Conservation (phyloP, 2,888 invertebrate genomes). For the Drosophila prostipennis region DNA sequence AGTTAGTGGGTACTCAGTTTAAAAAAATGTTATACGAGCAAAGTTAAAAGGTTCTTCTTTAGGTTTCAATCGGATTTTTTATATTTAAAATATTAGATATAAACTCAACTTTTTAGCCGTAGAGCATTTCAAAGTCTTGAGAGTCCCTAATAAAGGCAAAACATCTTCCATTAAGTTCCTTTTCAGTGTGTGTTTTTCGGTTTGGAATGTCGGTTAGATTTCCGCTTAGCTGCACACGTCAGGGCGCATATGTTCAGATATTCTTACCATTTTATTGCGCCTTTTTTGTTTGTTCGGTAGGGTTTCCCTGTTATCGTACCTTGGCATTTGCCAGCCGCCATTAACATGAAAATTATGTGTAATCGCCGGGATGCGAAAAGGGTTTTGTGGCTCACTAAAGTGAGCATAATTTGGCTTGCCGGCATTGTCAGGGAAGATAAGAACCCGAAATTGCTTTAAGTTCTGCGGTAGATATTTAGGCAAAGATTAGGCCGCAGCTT, state of each 20-base stretch:
- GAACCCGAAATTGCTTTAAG: conserved; percentile 3
- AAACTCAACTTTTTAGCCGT: background rate
- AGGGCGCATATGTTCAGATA: conserved; percentile 38
- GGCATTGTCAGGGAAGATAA: background rate
- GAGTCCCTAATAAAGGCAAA: background rate
- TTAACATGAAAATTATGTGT: conserved; percentile 57
- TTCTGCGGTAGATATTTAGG: conserved; percentile 3
- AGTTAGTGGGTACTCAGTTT: too few species aligned
- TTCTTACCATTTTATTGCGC: conserved; percentile 29
- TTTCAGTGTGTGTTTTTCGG: conserved; percentile 12
- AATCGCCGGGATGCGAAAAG: conserved; percentile 37
- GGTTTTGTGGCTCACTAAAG: conserved; percentile 33
- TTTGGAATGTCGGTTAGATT: conserved; percentile 37
- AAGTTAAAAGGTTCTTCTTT: too few species aligned
- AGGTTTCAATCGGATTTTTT: too few species aligned
- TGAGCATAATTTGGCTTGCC: background rate
- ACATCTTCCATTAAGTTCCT: conserved; percentile 16
- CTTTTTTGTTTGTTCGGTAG: conserved; percentile 7
- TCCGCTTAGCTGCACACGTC: conserved; percentile 44
- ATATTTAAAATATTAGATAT: too few species aligned
- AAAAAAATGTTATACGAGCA: too few species aligned
- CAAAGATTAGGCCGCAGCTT: conserved; percentile 4
- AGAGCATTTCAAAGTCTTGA: conserved; percentile 2
- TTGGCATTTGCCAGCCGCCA: conserved; percentile 44
- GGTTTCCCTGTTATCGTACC: conserved; percentile 20